These are phyloP conservation scores for Dione vanillae DNA, from an alignment of 2,888 invertebrate species.

Conservation along the genomic window DNA sequence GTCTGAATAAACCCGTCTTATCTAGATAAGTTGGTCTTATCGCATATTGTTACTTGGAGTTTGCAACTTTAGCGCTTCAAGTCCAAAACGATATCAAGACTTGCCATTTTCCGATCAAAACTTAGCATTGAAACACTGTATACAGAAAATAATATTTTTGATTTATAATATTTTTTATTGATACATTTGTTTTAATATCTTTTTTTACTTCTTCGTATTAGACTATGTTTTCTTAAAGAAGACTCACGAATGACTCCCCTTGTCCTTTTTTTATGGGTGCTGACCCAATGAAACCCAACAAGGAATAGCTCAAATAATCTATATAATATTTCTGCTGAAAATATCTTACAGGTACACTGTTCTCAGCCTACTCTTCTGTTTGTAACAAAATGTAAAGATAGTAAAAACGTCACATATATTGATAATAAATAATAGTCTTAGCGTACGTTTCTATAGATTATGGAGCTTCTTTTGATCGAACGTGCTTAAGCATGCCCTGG, in stretches of 20 bases:
- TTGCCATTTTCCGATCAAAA: slow-evolving; percentile 34
- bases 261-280: no score
- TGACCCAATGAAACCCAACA: no score
- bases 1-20: slow-evolving; percentile 43
- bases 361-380: no score
- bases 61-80: slow-evolving; percentile 39
- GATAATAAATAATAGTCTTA: slow-evolving; percentile 28
- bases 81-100: slow-evolving; percentile 35
- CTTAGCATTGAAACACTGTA: slow-evolving; percentile 17
- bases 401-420: not conserved
- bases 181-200: not conserved
- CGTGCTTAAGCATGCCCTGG: slow-evolving; percentile 41
- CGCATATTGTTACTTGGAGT: slow-evolving; percentile 42
- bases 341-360: no score
- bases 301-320: no score
- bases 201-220: no score
- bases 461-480: slow-evolving; percentile 38
- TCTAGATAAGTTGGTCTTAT: slow-evolving; percentile 47
- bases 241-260: no score
- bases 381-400: not conserved
- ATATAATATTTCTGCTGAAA: no score
- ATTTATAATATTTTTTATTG: no score
- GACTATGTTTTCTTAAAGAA: no score
- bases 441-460: slow-evolving; percentile 32
- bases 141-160: slow-evolving; percentile 5